These are phyloP conservation scores for Spodoptera littoralis DNA, from an alignment of 2,888 invertebrate genomes.

Conservation along the genomic window DNA sequence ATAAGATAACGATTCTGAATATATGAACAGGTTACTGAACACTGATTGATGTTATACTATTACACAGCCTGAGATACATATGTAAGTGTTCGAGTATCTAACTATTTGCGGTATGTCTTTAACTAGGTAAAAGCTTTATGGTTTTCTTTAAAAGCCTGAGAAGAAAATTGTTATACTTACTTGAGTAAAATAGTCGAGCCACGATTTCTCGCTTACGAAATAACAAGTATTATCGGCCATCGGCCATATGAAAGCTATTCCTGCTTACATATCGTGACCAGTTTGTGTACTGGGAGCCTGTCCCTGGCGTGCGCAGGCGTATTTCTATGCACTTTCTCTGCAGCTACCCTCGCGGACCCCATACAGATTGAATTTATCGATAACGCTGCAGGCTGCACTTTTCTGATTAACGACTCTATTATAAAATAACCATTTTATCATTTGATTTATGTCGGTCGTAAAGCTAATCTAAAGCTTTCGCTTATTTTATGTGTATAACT, in stretches of 20 bases:
- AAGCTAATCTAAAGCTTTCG: constrained; percentile 20
- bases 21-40: constrained; percentile 19
- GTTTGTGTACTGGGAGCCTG: constrained; percentile 63
- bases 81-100: background rate
- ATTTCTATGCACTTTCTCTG: constrained; percentile 73
- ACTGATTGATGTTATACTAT: constrained; percentile 11
- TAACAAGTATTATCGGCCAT: constrained; percentile 31
- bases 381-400: constrained; percentile 11
- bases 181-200: constrained; percentile 9
- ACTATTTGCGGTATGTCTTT: no score
- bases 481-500: constrained; percentile 2
- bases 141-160: constrained; percentile 1
- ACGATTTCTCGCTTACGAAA: constrained; percentile 40
- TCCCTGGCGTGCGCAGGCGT: constrained; percentile 55
- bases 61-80: background rate
- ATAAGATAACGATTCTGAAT: background rate
- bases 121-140: background rate
- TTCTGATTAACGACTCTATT: constrained; percentile 22
- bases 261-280: constrained; percentile 70
- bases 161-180: constrained; percentile 2
- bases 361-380: constrained; percentile 37
- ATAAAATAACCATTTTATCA: constrained; percentile 12
- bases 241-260: constrained; percentile 66
- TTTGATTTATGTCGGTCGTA: constrained; percentile 24
- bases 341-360: constrained; percentile 41